A percentile compares a stretch with the other conserved stretches of the same genome.
phyloP scores from a whole-genome alignment of 2,113 vertebrate species.

The Saccopteryx bilineata region DNA sequence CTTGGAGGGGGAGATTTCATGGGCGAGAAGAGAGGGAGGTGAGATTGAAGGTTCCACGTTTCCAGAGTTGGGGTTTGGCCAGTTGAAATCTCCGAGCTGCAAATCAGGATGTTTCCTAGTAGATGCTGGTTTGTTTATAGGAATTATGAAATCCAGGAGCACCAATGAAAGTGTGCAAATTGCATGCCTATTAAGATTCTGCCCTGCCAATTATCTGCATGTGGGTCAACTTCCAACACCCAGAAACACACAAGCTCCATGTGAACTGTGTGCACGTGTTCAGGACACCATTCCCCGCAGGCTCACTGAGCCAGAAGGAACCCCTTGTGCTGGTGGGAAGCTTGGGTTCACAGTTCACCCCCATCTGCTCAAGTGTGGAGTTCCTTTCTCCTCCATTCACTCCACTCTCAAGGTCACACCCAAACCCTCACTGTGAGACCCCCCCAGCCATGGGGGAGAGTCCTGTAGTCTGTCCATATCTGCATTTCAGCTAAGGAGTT shows the following conservation, averaged over 20 bases:
- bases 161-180: background rate
- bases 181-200: background rate
- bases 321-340: background rate
- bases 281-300: background rate
- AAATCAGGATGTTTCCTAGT: background rate
- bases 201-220: background rate
- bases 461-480: no score
- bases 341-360: background rate
- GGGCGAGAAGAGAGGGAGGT: background rate
- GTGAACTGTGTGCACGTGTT: background rate
- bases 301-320: background rate
- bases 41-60: background rate
- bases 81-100: constrained; percentile 11
- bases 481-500: background rate
- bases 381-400: background rate
- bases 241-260: background rate
- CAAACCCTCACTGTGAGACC: background rate
- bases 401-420: background rate
- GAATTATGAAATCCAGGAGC: background rate
- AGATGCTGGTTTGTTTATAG: background rate
- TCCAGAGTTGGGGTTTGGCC: background rate
- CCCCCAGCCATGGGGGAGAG: background rate
- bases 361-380: background rate
- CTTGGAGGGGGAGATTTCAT: background rate
- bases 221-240: background rate